Percentiles rank a stretch among this genome's conserved stretches.
phyloP scores from a whole-genome alignment of 2,888 invertebrate genomes.

The Microplitis deprimator region DNA sequence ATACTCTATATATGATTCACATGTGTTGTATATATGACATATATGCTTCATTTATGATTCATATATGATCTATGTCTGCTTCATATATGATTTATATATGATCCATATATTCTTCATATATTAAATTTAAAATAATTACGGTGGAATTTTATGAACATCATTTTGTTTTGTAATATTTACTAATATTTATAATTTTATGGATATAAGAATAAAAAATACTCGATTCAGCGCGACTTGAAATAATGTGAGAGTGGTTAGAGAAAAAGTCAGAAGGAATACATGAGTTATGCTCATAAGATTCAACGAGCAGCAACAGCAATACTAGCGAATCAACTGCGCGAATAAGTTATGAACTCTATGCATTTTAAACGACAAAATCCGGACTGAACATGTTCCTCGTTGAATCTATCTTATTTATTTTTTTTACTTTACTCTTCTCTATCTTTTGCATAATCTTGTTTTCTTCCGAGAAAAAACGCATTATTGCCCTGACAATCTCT shows the following conservation, averaged over 20 bases:
- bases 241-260: background rate
- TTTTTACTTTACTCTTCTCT: slow-evolving; percentile 26
- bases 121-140: too few relatives aligned
- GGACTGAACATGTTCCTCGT: slow-evolving; percentile 61
- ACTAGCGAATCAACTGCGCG: slow-evolving; percentile 55
- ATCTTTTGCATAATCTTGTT: slow-evolving; percentile 27
- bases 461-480: slow-evolving; percentile 58
- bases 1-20: too few relatives aligned
- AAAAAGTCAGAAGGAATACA: slow-evolving; percentile 36
- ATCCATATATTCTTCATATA: too few relatives aligned
- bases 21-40: too few relatives aligned
- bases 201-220: slow-evolving; percentile 7
- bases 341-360: slow-evolving; percentile 69
- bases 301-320: slow-evolving; percentile 37
- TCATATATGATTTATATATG: too few relatives aligned
- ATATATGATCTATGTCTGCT: too few relatives aligned
- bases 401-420: slow-evolving; percentile 40
- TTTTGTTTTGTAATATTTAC: background rate
- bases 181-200: background rate
- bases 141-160: too few relatives aligned
- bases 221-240: background rate
- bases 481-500: slow-evolving; percentile 65
- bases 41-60: too few relatives aligned
- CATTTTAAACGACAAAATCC: slow-evolving; percentile 67
- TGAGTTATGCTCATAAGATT: slow-evolving; percentile 28